Evolutionary conservation across 2,888 invertebrate species (phyloP).

Genomic region (Drosophila incognita): DNA sequence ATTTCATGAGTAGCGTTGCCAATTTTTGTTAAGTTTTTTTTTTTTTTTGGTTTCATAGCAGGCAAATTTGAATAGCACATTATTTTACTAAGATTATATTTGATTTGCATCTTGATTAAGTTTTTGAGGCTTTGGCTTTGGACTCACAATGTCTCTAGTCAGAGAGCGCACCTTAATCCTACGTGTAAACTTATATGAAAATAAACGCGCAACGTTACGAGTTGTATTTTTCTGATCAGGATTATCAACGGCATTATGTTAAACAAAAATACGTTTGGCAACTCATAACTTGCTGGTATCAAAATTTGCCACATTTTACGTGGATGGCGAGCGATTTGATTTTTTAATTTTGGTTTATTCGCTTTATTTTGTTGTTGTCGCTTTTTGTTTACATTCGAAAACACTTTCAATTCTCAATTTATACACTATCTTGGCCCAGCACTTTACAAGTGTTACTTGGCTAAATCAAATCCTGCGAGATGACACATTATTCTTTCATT

Average conservation of each 20-base stretch:
- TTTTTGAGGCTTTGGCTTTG: conserved; percentile 32
- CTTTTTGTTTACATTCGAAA: conserved; percentile 44
- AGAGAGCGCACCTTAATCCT: conserved; percentile 82
- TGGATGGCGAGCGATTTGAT: conserved; percentile 25
- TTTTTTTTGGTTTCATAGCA: conserved; percentile 24
- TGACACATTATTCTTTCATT: conserved; percentile 22
- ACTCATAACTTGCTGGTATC: conserved; percentile 47
- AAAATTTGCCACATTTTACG: conserved; percentile 51
- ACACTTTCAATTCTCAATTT: conserved; percentile 24
- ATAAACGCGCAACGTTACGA: conserved; percentile 67
- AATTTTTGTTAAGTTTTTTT: conserved; percentile 7
- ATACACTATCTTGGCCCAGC: conserved; percentile 49
- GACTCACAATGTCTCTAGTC: conserved; percentile 83
- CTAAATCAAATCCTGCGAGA: conserved; percentile 57
- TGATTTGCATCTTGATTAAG: conserved; percentile 18
- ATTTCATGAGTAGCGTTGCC: conserved; percentile 19
- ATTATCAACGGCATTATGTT: conserved; percentile 44
- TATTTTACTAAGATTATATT: conserved; percentile 29
- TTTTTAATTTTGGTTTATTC: conserved; percentile 40
- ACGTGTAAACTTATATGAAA: conserved; percentile 81
- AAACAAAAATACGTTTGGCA: conserved; percentile 37
- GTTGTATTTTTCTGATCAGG: conserved; percentile 31
- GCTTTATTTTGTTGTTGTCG: conserved; percentile 15
- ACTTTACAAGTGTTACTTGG: conserved; percentile 61
- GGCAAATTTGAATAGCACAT: conserved; percentile 54